phyloP scores from a whole-genome alignment of 23 tunicate species.

The Halocynthia roretzi region DNA sequence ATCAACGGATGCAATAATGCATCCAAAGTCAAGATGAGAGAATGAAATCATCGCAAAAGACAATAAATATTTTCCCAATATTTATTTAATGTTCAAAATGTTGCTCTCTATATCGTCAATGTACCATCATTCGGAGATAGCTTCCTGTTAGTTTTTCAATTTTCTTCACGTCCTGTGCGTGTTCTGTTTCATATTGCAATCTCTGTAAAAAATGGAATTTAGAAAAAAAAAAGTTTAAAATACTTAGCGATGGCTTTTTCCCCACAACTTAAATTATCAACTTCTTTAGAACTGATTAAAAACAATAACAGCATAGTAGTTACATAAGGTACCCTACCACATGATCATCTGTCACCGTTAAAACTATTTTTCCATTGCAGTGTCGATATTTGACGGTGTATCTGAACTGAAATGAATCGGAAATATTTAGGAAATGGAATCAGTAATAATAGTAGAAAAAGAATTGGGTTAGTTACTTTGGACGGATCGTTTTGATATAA shows the following conservation, averaged over 20 bases:
- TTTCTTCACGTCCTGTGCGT: constrained; percentile 81
- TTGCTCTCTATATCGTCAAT: background rate
- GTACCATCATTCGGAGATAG: constrained; percentile 65
- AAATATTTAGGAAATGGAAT: background rate
- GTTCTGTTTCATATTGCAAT: constrained; percentile 67
- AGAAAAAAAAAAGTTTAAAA: too few relatives aligned
- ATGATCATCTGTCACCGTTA: constrained; percentile 89
- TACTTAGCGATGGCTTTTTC: too few relatives aligned
- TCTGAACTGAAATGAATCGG: constrained; percentile 43
- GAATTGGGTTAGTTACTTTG: constrained; percentile 25
- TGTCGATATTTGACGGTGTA: constrained; percentile 78
- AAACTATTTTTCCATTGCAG: constrained; percentile 69
- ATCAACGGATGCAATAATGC: too few relatives aligned
- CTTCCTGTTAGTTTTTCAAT: constrained; percentile 74
- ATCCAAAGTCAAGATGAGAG: too few relatives aligned
- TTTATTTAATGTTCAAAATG: background rate
- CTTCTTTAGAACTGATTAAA: background rate
- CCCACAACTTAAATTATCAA: too few relatives aligned
- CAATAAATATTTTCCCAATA: too few relatives aligned
- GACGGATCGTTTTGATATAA: constrained; percentile 72
- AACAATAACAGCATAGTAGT: background rate
- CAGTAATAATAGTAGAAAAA: background rate
- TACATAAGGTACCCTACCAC: constrained; percentile 35
- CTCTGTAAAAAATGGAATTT: constrained; percentile 13
- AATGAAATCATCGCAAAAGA: too few relatives aligned